These are phyloP conservation scores for Zosterops borbonicus DNA, from an alignment of 2,113 vertebrate species.

Conservation along the genomic window DNA sequence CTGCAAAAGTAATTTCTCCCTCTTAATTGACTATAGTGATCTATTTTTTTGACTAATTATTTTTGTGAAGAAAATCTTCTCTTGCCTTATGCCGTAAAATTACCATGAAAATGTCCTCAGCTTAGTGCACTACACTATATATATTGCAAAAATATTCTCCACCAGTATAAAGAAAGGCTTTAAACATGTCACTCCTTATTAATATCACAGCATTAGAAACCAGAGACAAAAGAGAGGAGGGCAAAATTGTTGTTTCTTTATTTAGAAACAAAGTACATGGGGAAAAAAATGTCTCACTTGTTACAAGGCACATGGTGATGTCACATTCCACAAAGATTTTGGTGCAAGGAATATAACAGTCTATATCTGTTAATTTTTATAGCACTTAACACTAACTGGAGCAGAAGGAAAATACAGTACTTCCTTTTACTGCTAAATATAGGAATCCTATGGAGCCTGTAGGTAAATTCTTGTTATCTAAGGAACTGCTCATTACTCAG, in stretches of 20 bases:
- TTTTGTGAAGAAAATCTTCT: neutral
- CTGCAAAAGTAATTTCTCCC: neutral
- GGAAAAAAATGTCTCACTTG: constrained; percentile 32
- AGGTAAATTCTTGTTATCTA: constrained; percentile 41
- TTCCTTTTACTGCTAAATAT: constrained; percentile 23
- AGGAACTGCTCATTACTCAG: neutral
- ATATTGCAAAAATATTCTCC: constrained; percentile 50
- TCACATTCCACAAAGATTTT: constrained; percentile 29
- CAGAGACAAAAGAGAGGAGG: constrained; percentile 56
- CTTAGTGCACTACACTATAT: neutral
- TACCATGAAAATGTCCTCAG: neutral
- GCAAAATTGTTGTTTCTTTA: constrained; percentile 69
- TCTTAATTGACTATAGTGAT: neutral
- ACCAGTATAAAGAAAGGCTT: constrained; percentile 67
- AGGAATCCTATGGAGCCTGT: neutral
- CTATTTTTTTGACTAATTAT: neutral
- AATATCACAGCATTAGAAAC: constrained; percentile 68
- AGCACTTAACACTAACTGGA: constrained; percentile 53
- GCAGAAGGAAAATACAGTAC: constrained; percentile 58
- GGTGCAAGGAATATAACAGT: neutral
- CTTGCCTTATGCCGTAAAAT: neutral
- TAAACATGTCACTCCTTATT: constrained; percentile 74
- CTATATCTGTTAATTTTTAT: constrained; percentile 45
- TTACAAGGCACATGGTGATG: constrained; percentile 38
- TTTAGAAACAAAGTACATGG: constrained; percentile 66